phyloP scores from a whole-genome alignment of 2,888 invertebrate species.

The Physocephala rufipes region DNA sequence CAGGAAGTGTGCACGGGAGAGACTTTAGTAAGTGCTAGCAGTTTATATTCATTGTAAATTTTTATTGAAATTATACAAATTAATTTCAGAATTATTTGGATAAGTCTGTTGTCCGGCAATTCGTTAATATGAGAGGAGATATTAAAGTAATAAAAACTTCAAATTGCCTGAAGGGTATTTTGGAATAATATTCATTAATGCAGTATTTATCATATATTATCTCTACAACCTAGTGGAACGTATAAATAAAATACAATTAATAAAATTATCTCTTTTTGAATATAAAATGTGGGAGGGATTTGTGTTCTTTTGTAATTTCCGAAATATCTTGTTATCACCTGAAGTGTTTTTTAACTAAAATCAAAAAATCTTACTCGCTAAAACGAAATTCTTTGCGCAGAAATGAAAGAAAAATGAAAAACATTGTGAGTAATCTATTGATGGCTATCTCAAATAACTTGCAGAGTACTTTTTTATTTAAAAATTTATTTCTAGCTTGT shows the following conservation, averaged over 20 bases:
- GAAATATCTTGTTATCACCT: neutral
- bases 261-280: neutral
- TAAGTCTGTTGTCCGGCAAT: conserved; percentile 86
- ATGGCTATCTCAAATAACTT: neutral
- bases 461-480: neutral
- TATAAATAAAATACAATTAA: neutral
- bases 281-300: neutral
- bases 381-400: neutral
- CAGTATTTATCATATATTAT: neutral
- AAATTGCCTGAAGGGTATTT: conserved; percentile 71
- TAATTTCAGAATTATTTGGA: conserved; percentile 85
- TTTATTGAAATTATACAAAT: neutral
- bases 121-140: conserved; percentile 93
- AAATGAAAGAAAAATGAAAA: conserved; percentile 7
- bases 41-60: neutral
- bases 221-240: neutral
- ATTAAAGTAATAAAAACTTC: conserved; percentile 85
- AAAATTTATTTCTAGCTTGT: neutral
- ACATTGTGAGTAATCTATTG: neutral
- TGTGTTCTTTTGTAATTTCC: too few relatives aligned
- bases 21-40: conserved; percentile 77
- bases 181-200: conserved; percentile 57
- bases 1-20: conserved; percentile 95
- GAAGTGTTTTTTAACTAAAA: conserved; percentile 17
- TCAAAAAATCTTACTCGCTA: conserved; percentile 25